A percentile compares a stretch with the other conserved stretches of the same genome.
phyloP scores from a whole-genome alignment of 1,140 invertebrate genomes.

The Acromyrmex echinatior region DNA sequence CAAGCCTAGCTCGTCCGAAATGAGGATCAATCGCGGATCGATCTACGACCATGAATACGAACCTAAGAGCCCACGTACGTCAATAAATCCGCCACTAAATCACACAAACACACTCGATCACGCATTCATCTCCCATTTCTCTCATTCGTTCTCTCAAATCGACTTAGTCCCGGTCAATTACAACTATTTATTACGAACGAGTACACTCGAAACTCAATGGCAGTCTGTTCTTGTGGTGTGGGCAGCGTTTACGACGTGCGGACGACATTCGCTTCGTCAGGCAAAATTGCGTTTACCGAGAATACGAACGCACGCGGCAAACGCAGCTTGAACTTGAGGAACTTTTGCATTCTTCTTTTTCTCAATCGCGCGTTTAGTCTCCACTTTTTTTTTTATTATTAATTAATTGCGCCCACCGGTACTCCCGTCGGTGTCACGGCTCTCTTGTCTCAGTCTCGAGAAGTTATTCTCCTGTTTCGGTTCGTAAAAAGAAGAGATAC shows the following conservation, averaged over 20 bases:
- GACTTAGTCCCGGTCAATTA: conserved; percentile 43
- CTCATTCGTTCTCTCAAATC: conserved; percentile 28
- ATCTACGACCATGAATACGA: too few species aligned
- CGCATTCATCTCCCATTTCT: conserved; percentile 23
- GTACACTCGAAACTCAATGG: conserved; percentile 71
- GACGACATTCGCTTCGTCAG: conserved; percentile 37
- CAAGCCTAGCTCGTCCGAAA: too few species aligned
- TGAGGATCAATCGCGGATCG: too few species aligned
- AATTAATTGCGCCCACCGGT: conserved; percentile 54
- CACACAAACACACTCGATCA: conserved; percentile 16
- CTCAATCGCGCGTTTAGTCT: conserved; percentile 32
- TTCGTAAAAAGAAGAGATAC: conserved; percentile 43
- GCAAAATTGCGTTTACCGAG: conserved; percentile 23
- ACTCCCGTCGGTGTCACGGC: conserved; percentile 45
- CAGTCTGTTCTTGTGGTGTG: conserved; percentile 76
- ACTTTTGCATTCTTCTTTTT: conserved; percentile 53
- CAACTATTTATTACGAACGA: conserved; percentile 67
- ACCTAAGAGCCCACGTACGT: conserved; percentile 11
- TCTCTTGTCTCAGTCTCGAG: conserved; percentile 53
- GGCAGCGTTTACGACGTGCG: conserved; percentile 63
- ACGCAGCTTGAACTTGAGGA: conserved; percentile 71
- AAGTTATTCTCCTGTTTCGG: conserved; percentile 47
- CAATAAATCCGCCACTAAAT: conserved; percentile 40
- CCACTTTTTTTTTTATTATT: conserved; percentile 49
- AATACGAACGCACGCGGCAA: conserved; percentile 65